Evolutionary conservation across 1,140 invertebrate genomes (phyloP).

Genomic region (Nephotettix cincticeps): DNA sequence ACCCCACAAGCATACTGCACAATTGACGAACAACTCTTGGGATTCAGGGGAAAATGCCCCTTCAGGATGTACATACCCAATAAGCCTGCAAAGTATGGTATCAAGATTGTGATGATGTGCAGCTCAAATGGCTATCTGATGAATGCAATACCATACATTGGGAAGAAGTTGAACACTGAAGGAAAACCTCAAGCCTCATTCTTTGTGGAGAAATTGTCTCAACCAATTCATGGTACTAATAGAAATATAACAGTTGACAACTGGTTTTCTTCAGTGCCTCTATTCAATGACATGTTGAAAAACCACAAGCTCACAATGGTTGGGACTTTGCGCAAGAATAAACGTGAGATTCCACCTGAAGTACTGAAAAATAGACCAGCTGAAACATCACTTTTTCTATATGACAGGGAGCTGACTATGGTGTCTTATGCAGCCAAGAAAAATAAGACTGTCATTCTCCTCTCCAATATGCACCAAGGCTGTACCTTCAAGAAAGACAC

Average conservation of each 20-base stretch:
- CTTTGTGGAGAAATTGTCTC: too few relatives aligned
- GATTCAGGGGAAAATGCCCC: too few relatives aligned
- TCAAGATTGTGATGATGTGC: too few relatives aligned
- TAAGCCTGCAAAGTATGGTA: too few relatives aligned
- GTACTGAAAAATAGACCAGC: slow-evolving; percentile 26
- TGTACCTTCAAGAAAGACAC: too few relatives aligned
- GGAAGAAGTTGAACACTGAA: slow-evolving; percentile 38
- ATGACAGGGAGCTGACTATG: slow-evolving; percentile 41
- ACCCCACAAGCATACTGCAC: too few relatives aligned
- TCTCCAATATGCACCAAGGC: slow-evolving; percentile 39
- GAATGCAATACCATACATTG: slow-evolving; percentile 45
- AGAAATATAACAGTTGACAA: slow-evolving; percentile 39
- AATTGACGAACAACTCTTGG: too few relatives aligned
- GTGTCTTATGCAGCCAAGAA: slow-evolving; percentile 46
- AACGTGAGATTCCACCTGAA: slow-evolving; percentile 26
- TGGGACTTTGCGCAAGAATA: slow-evolving; percentile 36
- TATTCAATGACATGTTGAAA: slow-evolving; percentile 29
- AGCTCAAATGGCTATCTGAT: slow-evolving; percentile 39
- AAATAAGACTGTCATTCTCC: slow-evolving; percentile 38
- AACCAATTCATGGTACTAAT: too few relatives aligned
- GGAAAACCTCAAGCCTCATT: slow-evolving; percentile 15
- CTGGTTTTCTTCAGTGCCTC: slow-evolving; percentile 34
- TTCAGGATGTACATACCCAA: too few relatives aligned
- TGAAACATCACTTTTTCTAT: slow-evolving; percentile 39
- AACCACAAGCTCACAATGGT: slow-evolving; percentile 32